These are phyloP conservation scores for Megastigmus dorsalis DNA, from an alignment of 2,888 invertebrate species.

Conservation along the genomic window DNA sequence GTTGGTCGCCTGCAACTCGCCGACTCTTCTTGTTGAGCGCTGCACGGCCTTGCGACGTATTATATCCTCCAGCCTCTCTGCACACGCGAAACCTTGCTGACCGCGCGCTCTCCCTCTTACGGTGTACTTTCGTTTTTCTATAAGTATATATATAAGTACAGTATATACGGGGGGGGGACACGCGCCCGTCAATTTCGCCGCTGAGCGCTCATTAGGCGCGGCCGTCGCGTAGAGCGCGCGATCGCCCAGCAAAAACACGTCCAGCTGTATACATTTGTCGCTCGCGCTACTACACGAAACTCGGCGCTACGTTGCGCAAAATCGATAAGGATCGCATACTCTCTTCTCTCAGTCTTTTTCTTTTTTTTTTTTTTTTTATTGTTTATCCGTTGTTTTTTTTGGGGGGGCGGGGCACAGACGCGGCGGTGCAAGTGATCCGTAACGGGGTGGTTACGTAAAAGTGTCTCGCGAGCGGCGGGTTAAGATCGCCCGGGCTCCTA, in stretches of 20 bases:
- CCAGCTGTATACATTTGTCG: too few relatives aligned
- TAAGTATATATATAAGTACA: background rate
- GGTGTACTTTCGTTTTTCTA: background rate
- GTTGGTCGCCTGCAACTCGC: background rate
- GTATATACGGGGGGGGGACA: background rate
- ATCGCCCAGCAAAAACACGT: background rate
- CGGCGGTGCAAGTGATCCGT: too few relatives aligned
- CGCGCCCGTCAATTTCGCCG: background rate
- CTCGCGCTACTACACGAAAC: background rate
- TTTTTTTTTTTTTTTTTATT: too few relatives aligned
- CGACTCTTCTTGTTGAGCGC: background rate
- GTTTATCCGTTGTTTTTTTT: background rate
- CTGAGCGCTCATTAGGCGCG: slow-evolving; percentile 29
- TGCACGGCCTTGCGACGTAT: slow-evolving; percentile 14
- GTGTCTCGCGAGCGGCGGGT: background rate
- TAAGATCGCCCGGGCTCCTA: background rate
- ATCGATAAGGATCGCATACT: slow-evolving; percentile 12
- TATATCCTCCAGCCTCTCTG: too few relatives aligned
- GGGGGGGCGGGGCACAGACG: too few relatives aligned
- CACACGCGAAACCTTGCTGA: background rate
- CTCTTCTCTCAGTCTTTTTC: too few relatives aligned
- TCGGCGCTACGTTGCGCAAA: slow-evolving; percentile 29
- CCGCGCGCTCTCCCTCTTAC: too few relatives aligned
- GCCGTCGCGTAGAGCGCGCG: too few relatives aligned
- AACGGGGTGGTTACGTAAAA: slow-evolving; percentile 13